Base-by-base conservation (phyloP, 2,888 invertebrate genomes). In the Plutella xylostella region DNA sequence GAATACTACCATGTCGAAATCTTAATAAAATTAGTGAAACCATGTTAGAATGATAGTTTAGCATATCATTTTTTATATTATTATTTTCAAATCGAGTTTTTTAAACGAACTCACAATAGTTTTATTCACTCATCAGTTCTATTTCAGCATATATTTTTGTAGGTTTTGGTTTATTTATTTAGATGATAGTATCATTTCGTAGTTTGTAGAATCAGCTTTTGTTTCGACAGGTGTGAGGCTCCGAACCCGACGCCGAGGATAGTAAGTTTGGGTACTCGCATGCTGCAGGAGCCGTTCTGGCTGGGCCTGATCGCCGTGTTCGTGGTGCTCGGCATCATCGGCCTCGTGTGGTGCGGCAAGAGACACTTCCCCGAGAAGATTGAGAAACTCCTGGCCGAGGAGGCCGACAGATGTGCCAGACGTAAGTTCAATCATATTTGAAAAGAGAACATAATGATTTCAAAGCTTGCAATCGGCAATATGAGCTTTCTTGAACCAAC, bases 281-380 rank as follows among this genome's bases (percentile, higher is more conserved):
- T 95, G 91, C 79, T 94, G 22, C 91, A 93, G 56, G 94, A 94
- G 65, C 94, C 94, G 0, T 94, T 95, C 71, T 94, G 94, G 94
- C 82, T 95, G 35, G 94, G 94, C 0, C 85, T 95, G 31, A 92
- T 95, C 66, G 92, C 94, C 0, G 93, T 95, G 1, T 90, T 91
- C 58, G 88, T 90, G 9, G 92, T 94, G 0, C 86, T 94, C 58
- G 89, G 89, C 42, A 86, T 91, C 51, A 92, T 94, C 53, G 93
- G 92, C 14, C 77, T 93, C 42, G 87, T 93, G 15, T 93, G 93
- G 90, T 92, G 93, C 67, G 91, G 93, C 54, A 92, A 93, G 65
- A 80, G 93, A 42, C 93, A 93, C 72, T 94, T 94, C 68, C 93
- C 93, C 0, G 93, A 93, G 65, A 92, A 93, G 72, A 90, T 94